phyloP scores from a whole-genome alignment of 2,113 vertebrate species.

The Grus americana region DNA sequence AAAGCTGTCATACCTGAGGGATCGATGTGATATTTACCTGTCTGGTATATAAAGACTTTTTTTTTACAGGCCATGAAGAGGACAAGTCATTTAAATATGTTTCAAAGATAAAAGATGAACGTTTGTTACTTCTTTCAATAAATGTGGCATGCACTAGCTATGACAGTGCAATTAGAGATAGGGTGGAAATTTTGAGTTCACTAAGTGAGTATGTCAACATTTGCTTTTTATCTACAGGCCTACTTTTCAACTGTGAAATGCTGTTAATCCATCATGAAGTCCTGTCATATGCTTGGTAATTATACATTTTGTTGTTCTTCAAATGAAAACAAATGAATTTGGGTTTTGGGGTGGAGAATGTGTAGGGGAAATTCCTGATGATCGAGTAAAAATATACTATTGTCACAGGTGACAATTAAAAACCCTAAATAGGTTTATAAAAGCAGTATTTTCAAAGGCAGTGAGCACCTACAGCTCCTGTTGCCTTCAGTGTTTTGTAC shows the following conservation, averaged over 20 bases:
- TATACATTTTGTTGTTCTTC: not conserved
- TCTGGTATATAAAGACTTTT: not conserved
- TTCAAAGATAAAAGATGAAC: not conserved
- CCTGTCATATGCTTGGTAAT: slow-evolving; percentile 1
- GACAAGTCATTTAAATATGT: not conserved
- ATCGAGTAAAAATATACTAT: not conserved
- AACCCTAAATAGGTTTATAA: not conserved
- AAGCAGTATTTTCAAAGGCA: not conserved
- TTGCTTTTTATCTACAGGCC: slow-evolving; percentile 39
- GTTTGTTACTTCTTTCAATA: not conserved
- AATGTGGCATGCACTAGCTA: not conserved
- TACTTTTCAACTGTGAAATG: slow-evolving; percentile 32
- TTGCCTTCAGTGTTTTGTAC: not conserved
- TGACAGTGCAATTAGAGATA: slow-evolving; percentile 1
- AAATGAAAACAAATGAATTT: not conserved
- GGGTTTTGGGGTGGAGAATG: not conserved
- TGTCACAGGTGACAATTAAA: not conserved
- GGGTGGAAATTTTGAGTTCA: slow-evolving; percentile 48
- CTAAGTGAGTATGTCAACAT: slow-evolving; percentile 16
- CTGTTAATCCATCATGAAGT: slow-evolving; percentile 65
- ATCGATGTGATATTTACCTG: not conserved
- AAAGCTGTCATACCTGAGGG: not conserved
- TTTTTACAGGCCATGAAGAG: not conserved
- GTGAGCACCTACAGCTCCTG: not conserved
- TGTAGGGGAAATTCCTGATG: not conserved